Evolutionary conservation across 2,888 invertebrate species (phyloP), one percentile per base, ranked within the genome.

Genomic region (Blastobasis adustella): DNA sequence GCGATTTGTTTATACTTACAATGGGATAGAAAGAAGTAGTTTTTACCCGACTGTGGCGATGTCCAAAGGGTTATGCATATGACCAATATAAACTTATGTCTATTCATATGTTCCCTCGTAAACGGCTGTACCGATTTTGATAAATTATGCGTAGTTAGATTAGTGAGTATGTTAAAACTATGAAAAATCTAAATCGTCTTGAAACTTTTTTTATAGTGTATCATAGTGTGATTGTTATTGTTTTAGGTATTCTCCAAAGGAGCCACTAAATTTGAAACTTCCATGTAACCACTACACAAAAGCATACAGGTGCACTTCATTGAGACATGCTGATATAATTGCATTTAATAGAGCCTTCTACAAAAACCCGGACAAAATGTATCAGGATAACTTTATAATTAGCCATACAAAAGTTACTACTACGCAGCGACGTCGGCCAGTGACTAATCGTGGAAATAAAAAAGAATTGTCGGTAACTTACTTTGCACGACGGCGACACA

Each of bases 321-420:
- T 56, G 45, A 52, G 52, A 45, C 51, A 54, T 49, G 52, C 38
- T 10, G 56, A 56, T 43, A 58, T 58, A 47, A 53, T 54, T 50
- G 49, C 50, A 54, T 56, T 56, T 49, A 49, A 55, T 53, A 46
- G 49, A 46, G 53, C 50, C 45, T 57, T 55, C 44, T 57, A 55
- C 52, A 56, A 52, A 55, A 49, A 50, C 53, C 43, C 54, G 48
- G 48, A 46, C 36, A 57, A 57, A 58, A 54, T 58, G 49, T 47
- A 55, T 49, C 55, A 57, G 50, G 56, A 58, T 47, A 57, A 58
- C 48, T 58, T 55, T 55, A 57, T 57, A 49, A 46, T 58, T 44
- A 50, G 52, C 45, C 50, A 55, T 51, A 48, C 53, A 23, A 53
- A 51, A 45, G 49, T 45, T 47, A 49, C 51, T 49, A 48, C 47